Evolutionary conservation across 2,113 vertebrate species (phyloP).

Genomic region (Turdus rufiventris): DNA sequence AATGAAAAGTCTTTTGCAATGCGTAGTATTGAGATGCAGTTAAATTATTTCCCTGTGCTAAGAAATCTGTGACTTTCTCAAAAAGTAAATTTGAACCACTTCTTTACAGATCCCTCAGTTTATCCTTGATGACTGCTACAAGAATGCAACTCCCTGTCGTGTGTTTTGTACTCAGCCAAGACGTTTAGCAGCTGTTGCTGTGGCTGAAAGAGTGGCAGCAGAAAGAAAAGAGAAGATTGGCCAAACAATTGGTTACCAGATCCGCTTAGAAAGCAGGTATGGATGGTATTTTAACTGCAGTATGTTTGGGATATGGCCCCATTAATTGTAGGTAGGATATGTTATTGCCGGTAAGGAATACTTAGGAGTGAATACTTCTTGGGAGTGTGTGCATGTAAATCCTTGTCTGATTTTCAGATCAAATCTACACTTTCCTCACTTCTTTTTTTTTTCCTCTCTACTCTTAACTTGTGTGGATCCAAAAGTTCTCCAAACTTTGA

Average conservation of each 20-base stretch:
- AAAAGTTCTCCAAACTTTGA: background rate
- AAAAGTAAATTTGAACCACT: background rate
- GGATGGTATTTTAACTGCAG: background rate
- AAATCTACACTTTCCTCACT: background rate
- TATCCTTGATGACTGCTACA: constrained; percentile 86
- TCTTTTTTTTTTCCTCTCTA: too few relatives aligned
- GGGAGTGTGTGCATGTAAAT: background rate
- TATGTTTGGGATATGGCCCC: background rate
- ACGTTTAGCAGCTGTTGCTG: constrained; percentile 86
- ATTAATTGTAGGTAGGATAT: background rate
- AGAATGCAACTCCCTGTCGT: constrained; percentile 81
- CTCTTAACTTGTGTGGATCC: background rate
- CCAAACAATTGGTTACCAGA: constrained; percentile 91
- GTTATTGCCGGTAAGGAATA: background rate
- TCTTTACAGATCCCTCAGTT: constrained; percentile 91
- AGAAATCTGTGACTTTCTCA: background rate
- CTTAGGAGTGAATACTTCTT: background rate
- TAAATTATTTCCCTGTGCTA: background rate
- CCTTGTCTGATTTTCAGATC: background rate
- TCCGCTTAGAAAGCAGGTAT: constrained; percentile 93
- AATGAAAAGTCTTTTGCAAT: background rate
- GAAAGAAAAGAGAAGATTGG: constrained; percentile 91
- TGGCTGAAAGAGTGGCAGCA: constrained; percentile 92
- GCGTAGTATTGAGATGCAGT: background rate
- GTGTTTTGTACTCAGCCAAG: constrained; percentile 95